Conservation (phyloP, 2,113 vertebrate species). For the Ibidorhyncha struthersii region DNA sequence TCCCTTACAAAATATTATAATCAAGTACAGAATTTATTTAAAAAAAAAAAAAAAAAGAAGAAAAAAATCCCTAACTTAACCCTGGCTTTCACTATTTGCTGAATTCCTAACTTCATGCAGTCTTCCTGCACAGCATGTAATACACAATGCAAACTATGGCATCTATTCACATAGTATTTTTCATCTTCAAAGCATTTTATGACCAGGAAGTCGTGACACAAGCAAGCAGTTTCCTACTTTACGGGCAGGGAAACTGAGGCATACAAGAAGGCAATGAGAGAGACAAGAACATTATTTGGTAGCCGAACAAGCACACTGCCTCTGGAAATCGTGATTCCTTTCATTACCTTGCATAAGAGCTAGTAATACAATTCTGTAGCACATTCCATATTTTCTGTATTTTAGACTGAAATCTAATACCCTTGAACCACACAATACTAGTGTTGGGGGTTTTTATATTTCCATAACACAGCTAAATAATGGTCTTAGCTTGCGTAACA, state of each 20-base stretch:
- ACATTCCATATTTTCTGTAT: not conserved
- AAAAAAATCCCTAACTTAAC: not conserved
- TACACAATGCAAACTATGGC: not conserved
- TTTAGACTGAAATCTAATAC: not conserved
- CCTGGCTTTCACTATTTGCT: not conserved
- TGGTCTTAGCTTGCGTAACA: not conserved
- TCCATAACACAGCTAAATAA: not conserved
- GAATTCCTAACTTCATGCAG: not conserved
- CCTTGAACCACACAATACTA: not conserved
- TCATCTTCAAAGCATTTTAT: constrained; percentile 26
- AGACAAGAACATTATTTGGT: not conserved
- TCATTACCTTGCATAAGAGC: not conserved
- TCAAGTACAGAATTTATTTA: not conserved
- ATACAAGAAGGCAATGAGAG: not conserved
- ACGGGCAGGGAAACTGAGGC: not conserved
- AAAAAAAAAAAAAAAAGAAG: not conserved
- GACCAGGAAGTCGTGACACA: not conserved
- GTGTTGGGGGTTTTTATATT: not conserved
- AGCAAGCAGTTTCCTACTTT: not conserved
- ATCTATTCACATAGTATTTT: not conserved
- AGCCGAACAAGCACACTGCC: not conserved
- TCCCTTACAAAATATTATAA: not conserved
- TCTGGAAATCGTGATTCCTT: not conserved
- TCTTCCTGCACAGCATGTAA: not conserved
- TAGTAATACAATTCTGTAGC: not conserved